Conservation (phyloP, 2,113 vertebrate genomes). For the Channa maculata region DNA sequence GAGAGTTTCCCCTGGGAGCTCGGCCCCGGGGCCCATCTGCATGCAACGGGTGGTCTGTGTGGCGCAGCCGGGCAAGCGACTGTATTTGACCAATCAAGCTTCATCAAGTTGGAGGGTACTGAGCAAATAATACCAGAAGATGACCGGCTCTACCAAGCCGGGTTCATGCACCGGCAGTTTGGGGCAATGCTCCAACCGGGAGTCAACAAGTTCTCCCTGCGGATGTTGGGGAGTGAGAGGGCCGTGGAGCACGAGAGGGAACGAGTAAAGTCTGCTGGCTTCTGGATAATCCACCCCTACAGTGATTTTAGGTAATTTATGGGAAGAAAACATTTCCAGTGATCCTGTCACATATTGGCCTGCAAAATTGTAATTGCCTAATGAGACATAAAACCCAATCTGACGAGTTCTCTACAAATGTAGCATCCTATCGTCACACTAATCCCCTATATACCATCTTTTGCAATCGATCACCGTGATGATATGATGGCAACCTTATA, state of each 20-base stretch:
- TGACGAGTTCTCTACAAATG: neutral
- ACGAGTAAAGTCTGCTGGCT: constrained; percentile 95
- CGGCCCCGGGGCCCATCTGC: constrained; percentile 81
- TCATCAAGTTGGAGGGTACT: constrained; percentile 91
- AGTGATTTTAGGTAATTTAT: constrained; percentile 97
- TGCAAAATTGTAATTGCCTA: constrained; percentile 4
- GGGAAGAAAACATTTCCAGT: constrained; percentile 29
- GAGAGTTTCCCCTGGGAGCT: constrained; percentile 84
- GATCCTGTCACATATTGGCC: constrained; percentile 27
- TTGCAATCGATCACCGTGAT: constrained; percentile 3
- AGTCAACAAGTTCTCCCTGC: constrained; percentile 99
- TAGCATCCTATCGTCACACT: neutral
- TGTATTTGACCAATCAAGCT: constrained; percentile 83
- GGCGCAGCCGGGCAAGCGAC: constrained; percentile 66
- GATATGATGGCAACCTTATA: constrained; percentile 14
- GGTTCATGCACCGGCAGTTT: constrained; percentile 98
- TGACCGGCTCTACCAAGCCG: constrained; percentile 90
- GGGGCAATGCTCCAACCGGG: constrained; percentile 97
- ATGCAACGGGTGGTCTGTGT: constrained; percentile 68
- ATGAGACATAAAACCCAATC: neutral
- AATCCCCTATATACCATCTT: neutral
- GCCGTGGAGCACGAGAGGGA: constrained; percentile 98
- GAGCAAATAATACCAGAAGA: constrained; percentile 93
- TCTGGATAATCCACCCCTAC: constrained; percentile 99
- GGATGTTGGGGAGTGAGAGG: constrained; percentile 99